Evolutionary conservation across 2,888 invertebrate species (phyloP), one percentile per base, ranked within the genome.

Genomic region (Epirrhoe tristata): DNA sequence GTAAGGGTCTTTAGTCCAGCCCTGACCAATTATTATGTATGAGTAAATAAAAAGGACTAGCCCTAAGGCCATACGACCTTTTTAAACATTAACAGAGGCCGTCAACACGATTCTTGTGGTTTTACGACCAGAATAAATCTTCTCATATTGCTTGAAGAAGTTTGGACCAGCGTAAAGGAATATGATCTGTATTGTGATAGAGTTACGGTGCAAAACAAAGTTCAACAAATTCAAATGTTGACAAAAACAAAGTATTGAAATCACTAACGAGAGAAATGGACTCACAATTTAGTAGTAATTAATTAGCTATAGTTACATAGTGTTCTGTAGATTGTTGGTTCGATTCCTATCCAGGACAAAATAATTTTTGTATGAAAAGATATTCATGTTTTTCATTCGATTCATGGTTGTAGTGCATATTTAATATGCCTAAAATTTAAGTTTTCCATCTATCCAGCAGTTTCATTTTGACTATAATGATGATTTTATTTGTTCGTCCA

Each of bases 11-110:
- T 46, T n/a, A 57, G 14, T 32, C 8, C 57, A 46, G n/a, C 57
- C 43, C 57, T 43, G 57, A 7, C 5, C 58, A 65, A 69, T 69
- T 63, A 69, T 58, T 64, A 72, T 72, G 63, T 67, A 66, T 66
- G 66, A 66, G 63, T 54, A 62, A 63, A 61, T 51, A 65, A 52
- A 65, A 52, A 65, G 53, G 63, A 65, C 63, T 61, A 52, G 58
- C 69, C 69, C 52, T 58, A 14, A 24, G 4, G 51, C 54, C 56
- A 46, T 16, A 54, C 17, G 50, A 58, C 58, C 54, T 39, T 55
- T 59, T 59, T 55, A 58, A 57, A 57, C 57, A 63, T 57, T 57
- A 16, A 55, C 17, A 56, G 56, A 3, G 46, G 39, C 14, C 8
- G 24, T 52, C 31, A 46, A 17, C 53, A 53, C 36, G 36, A 8